These are phyloP conservation scores for Cyclina sinensis DNA, from an alignment of 1,140 invertebrate genomes.

Conservation along the genomic window DNA sequence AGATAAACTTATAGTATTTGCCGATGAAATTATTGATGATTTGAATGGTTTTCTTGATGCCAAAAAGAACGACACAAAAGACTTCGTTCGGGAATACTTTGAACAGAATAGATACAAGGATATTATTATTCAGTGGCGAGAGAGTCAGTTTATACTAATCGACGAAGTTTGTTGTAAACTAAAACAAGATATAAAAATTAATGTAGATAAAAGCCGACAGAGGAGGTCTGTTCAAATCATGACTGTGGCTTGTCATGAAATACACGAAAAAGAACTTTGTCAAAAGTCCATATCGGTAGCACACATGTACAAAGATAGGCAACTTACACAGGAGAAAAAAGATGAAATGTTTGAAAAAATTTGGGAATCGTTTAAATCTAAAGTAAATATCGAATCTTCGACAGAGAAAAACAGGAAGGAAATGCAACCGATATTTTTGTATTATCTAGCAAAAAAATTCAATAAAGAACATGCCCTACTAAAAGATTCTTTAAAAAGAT, in stretches of 20 bases:
- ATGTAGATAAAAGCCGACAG: not conserved
- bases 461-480: not conserved
- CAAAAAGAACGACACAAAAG: not conserved
- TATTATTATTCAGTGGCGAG: constrained; percentile 15
- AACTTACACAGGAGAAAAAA: not conserved
- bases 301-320: not conserved
- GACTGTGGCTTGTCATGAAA: not conserved
- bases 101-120: not conserved
- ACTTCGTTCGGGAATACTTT: not conserved
- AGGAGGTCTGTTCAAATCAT: not conserved
- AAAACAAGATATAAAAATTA: not conserved
- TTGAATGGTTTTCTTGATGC: not conserved
- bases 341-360: not conserved
- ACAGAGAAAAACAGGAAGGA: not conserved
- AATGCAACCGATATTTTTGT: not conserved
- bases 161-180: not conserved
- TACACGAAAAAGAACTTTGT: not conserved
- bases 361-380: not conserved
- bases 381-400: not conserved
- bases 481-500: not conserved
- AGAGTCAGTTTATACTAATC: not conserved
- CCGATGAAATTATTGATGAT: not conserved
- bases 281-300: not conserved
- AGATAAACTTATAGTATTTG: not conserved
- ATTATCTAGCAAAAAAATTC: not conserved